Conservation (phyloP, 2,113 vertebrate genomes). For the Xiphorhynchus elegans region DNA sequence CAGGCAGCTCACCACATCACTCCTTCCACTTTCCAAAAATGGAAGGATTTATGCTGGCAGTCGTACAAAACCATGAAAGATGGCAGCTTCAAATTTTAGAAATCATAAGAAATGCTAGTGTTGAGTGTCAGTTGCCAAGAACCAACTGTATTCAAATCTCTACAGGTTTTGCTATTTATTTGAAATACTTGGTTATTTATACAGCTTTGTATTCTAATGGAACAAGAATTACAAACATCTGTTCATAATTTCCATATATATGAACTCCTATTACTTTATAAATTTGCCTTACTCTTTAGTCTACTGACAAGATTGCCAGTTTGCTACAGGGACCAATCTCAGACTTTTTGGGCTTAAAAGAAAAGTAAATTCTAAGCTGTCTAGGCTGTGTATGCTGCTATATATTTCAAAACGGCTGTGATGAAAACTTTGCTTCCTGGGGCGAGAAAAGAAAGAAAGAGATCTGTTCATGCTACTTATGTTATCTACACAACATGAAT, state of each 20-base stretch:
- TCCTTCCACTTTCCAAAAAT: background rate
- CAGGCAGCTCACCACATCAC: background rate
- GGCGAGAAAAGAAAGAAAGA: background rate
- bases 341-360: background rate
- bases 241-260: background rate
- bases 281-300: background rate
- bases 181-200: background rate
- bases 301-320: background rate
- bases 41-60: background rate
- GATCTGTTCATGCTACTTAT: background rate
- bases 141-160: background rate
- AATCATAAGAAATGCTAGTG: background rate
- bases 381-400: background rate
- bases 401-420: background rate
- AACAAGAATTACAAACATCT: background rate
- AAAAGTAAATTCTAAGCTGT: background rate
- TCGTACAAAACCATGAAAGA: background rate
- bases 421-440: background rate
- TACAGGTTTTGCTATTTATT: background rate
- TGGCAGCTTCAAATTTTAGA: background rate
- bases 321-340: background rate
- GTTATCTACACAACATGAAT: background rate
- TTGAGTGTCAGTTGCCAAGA: background rate
- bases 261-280: background rate
- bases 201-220: background rate